A percentile compares a stretch with the other conserved stretches of the same genome.
These are phyloP conservation scores for Drosophila suzukii DNA, from an alignment of 1,140 invertebrate species.

Conservation along the genomic window DNA sequence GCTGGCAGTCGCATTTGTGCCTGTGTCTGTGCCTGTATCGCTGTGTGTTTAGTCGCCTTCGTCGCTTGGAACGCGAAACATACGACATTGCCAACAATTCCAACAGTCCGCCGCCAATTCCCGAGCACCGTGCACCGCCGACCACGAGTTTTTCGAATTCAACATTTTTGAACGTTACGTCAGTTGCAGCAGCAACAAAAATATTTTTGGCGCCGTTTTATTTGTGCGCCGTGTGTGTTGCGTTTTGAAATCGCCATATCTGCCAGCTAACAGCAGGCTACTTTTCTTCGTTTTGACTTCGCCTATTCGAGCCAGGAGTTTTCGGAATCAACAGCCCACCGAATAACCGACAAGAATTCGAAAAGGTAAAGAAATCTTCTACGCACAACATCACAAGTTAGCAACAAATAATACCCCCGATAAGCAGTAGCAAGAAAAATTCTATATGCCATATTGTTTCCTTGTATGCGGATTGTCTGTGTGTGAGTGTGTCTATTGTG, in stretches of 20 bases:
- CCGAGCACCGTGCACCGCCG: constrained; percentile 25
- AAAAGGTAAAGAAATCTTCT: constrained; percentile 16
- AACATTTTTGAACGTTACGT: constrained; percentile 77
- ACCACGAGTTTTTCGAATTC: constrained; percentile 49
- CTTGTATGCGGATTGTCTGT: constrained; percentile 19
- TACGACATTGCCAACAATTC: constrained; percentile 70
- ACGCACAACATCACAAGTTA: constrained; percentile 19
- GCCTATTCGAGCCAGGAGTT: not conserved
- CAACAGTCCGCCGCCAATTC: constrained; percentile 35
- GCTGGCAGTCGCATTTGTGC: constrained; percentile 18
- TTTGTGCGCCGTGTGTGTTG: constrained; percentile 28
- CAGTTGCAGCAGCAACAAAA: constrained; percentile 50
- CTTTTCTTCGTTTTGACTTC: constrained; percentile 4
- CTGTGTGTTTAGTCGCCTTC: constrained; percentile 78
- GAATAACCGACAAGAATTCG: not conserved
- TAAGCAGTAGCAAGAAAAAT: constrained; percentile 71
- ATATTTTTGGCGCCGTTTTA: constrained; percentile 76
- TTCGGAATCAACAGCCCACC: not conserved
- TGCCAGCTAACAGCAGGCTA: constrained; percentile 23
- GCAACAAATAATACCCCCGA: constrained; percentile 44
- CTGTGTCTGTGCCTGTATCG: constrained; percentile 42
- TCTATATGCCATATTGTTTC: constrained; percentile 71
- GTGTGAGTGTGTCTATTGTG: constrained; percentile 56
- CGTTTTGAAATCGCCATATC: constrained; percentile 36
- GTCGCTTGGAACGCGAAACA: constrained; percentile 82